Evolutionary conservation across 2,113 vertebrate genomes (phyloP), one percentile per base, ranked within the genome.

Genomic region (Anoplopoma fimbria): DNA sequence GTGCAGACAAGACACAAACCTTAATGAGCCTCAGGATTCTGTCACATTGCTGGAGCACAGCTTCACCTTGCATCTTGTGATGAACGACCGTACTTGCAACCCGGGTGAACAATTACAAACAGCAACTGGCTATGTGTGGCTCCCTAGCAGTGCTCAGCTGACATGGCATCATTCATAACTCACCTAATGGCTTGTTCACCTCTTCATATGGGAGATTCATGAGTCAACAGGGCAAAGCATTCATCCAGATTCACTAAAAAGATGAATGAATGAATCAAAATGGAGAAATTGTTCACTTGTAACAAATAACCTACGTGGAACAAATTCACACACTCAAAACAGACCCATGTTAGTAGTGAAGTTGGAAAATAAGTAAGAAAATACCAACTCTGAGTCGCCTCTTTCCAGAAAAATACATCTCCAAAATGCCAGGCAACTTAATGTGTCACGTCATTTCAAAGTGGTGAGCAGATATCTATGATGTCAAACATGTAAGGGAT

Each of bases 161-260:
- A 82, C 83, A 47, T 27, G 4, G 17, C 47, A 84, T 87, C 49
- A 31, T 27, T 82, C 67, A 89, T 51, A 8, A 14, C 73, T 57
- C 34, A 9, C 70, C 60, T 82, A 73, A 72, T 69, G 71, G 63
- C 79, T 84, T 47, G 9, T 68, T 79, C 57, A 53, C 29, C 19
- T 80, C 75, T 72, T 80, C 58, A 47, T 82, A 47, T 77, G 51
- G 63, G 21, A 80, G 68, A 82, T 82, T 69, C 55, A 77, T 86
- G 77, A 82, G 75, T 84, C 72, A 78, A 64, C 63, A 2, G 67
- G 47, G 40, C 51, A 40, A 55, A 70, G 23, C 58, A 10, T 58
- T 75, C 45, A 49, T 73, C 27, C 67, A 40, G 25, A 65, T 57
- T 76, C 29, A 36, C 51, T 33, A 34, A 57, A 79, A 82, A 71